Evolutionary conservation across 92 coral and sea anemone genomes (phyloP).

Genomic region (Micromussa lordhowensis): DNA sequence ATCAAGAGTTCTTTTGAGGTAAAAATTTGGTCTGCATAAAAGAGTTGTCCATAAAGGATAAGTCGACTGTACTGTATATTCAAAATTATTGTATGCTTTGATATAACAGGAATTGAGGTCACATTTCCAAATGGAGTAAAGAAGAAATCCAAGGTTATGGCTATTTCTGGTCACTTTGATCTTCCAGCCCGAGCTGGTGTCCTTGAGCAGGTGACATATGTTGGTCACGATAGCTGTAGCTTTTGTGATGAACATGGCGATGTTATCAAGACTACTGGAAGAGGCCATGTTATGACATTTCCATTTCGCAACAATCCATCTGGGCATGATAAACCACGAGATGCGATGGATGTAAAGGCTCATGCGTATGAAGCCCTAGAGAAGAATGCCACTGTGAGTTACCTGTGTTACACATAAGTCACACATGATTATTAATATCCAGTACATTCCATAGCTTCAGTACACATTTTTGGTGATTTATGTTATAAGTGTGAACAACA

Average conservation of each 20-base stretch:
- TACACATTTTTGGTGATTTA: too few species aligned
- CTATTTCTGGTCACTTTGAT: conserved; percentile 59
- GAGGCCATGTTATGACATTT: conserved; percentile 72
- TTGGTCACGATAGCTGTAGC: conserved; percentile 52
- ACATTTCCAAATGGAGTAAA: conserved; percentile 27
- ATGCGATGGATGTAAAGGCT: conserved; percentile 28
- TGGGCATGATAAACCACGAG: conserved; percentile 54
- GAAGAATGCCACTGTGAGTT: conserved; percentile 45
- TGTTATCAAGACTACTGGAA: conserved; percentile 34
- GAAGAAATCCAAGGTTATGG: conserved; percentile 34
- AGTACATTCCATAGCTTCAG: too few species aligned
- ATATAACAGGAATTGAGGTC: conserved; percentile 18
- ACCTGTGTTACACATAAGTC: not conserved
- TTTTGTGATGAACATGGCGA: conserved; percentile 46
- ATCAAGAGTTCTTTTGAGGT: conserved; percentile 18
- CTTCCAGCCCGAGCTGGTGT: conserved; percentile 65
- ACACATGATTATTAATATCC: too few species aligned
- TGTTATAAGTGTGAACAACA: not conserved
- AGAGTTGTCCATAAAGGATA: conserved; percentile 4
- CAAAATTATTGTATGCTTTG: not conserved
- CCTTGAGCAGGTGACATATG: conserved; percentile 48
- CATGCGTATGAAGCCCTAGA: conserved; percentile 52
- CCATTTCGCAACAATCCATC: conserved; percentile 51
- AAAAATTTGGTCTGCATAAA: conserved; percentile 19
- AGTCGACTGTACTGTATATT: too few species aligned